These are phyloP conservation scores for Lordiphosa collinella DNA, from an alignment of 1,140 invertebrate species.

Conservation along the genomic window DNA sequence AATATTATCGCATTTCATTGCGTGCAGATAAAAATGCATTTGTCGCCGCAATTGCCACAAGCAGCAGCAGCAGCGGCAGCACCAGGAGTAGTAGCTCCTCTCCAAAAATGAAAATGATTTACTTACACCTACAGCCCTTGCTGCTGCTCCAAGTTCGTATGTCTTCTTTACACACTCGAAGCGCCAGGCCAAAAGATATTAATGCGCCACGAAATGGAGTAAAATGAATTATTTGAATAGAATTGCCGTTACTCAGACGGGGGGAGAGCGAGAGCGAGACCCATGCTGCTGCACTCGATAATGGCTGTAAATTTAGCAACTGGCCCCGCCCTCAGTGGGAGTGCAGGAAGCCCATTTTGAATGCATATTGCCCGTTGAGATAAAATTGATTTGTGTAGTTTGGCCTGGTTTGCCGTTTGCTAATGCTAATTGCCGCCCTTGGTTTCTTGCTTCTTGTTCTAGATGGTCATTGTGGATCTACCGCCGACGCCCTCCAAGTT, in stretches of 20 bases:
- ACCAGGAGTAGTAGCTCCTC: neutral
- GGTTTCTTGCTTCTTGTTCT: slow-evolving; percentile 2
- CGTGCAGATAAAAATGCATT: slow-evolving; percentile 77
- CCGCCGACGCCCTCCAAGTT: slow-evolving; percentile 96
- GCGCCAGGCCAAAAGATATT: slow-evolving; percentile 63
- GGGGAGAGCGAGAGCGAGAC: neutral
- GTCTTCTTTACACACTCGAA: slow-evolving; percentile 73
- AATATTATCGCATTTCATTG: slow-evolving; percentile 79
- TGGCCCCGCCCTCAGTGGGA: slow-evolving; percentile 15
- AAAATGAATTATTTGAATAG: slow-evolving; percentile 79
- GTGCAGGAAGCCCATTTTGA: slow-evolving; percentile 29
- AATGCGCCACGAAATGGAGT: slow-evolving; percentile 76
- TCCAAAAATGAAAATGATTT: slow-evolving; percentile 57
- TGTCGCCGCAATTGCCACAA: slow-evolving; percentile 74
- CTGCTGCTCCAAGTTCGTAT: slow-evolving; percentile 53
- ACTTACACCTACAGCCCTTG: slow-evolving; percentile 56
- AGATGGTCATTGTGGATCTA: slow-evolving; percentile 86
- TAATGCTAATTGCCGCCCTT: slow-evolving; percentile 51
- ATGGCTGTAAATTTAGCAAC: slow-evolving; percentile 70
- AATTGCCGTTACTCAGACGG: slow-evolving; percentile 60
- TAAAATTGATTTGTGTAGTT: slow-evolving; percentile 78
- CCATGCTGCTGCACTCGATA: slow-evolving; percentile 49
- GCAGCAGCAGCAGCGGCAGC: slow-evolving; percentile 35
- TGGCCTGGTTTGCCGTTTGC: slow-evolving; percentile 17
- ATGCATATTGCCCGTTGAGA: slow-evolving; percentile 73